Base-by-base conservation (phyloP, 2,113 vertebrate species). In the Lates calcarifer region DNA sequence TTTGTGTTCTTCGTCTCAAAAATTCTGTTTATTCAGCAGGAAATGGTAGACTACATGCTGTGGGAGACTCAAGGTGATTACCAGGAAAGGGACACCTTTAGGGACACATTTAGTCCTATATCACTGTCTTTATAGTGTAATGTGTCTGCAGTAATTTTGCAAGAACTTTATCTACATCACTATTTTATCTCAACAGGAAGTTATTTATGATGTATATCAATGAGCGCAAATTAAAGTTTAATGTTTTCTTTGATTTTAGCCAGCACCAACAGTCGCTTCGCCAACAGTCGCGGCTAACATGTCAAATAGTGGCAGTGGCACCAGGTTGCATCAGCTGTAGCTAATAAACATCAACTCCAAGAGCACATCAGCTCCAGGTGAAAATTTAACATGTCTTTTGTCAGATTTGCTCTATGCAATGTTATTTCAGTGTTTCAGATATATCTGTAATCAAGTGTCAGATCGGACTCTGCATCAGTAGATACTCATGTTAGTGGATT, bases 1-100 rank as follows among this genome's bases (percentile, higher is more conserved):
- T 62, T 57, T 64, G n/a, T 58, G 41, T 73, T 63, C n/a, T 83
- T 58, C 69, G 22, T 65, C 72, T 62, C n/a, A 74, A 53, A 51
- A 3, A 51, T 37, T 67, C 9, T 41, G 45, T 62, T 79, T 39
- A 47, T 81, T 84, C 68, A 62, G 61, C 55, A 77, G 33, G n/a
- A 41, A 53, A 49, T 17, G 47, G 45, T 57, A 29, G 20, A 53
- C 72, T 15, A 13, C n/a, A 63, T 35, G 45, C 26, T 53, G 58
- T 22, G 12, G 45, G 70, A 76, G 22, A 43, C n/a, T 61, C 22
- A 47, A 74, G 58, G 43, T 61, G 58, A 71, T 39, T 37, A 33
- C 6, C 24, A 28, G 26, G 39, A 67, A 39, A n/a, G 39, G 17
- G 15, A 62, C n/a, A 61, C 12, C n/a, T n/a, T n/a, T n/a, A n/a